Evolutionary conservation across 2,113 vertebrate genomes (phyloP).

Genomic region (Hymenochirus boettgeri): DNA sequence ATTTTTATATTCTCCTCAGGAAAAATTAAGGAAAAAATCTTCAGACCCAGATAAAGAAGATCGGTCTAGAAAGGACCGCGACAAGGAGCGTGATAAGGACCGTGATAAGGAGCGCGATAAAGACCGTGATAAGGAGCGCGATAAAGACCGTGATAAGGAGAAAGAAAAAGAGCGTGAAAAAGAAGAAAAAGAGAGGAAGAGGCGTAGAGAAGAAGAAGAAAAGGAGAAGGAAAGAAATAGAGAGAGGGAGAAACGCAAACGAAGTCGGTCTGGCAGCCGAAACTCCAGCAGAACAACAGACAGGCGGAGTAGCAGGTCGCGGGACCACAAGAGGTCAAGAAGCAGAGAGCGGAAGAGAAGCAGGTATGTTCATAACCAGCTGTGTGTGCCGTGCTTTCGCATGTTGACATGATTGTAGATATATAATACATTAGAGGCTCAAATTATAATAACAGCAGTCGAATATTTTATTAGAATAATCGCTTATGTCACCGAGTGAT

Average conservation of each 20-base stretch:
- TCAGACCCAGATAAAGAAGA: conserved; percentile 87
- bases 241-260: conserved; percentile 80
- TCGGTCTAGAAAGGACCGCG: conserved; percentile 55
- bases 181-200: conserved; percentile 77
- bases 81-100: too few relatives aligned
- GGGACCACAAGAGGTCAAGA: conserved; percentile 88
- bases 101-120: conserved; percentile 54
- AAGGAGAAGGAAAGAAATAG: conserved; percentile 73
- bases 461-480: too few relatives aligned
- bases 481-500: too few relatives aligned
- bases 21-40: conserved; percentile 75
- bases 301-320: conserved; percentile 83
- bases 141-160: conserved; percentile 60
- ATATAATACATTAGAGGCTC: too few relatives aligned
- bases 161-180: conserved; percentile 75
- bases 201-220: conserved; percentile 72
- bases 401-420: too few relatives aligned
- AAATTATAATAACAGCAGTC: too few relatives aligned
- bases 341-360: conserved; percentile 91
- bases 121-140: conserved; percentile 70
- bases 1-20: conserved; percentile 60
- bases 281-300: conserved; percentile 90
- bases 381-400: too few relatives aligned
- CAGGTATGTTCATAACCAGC: conserved; percentile 75
- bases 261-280: conserved; percentile 86